Evolutionary conservation across 2,888 invertebrate genomes (phyloP), one percentile per base, ranked within the genome.

Genomic region (Caenorhabditis sulstoni): DNA sequence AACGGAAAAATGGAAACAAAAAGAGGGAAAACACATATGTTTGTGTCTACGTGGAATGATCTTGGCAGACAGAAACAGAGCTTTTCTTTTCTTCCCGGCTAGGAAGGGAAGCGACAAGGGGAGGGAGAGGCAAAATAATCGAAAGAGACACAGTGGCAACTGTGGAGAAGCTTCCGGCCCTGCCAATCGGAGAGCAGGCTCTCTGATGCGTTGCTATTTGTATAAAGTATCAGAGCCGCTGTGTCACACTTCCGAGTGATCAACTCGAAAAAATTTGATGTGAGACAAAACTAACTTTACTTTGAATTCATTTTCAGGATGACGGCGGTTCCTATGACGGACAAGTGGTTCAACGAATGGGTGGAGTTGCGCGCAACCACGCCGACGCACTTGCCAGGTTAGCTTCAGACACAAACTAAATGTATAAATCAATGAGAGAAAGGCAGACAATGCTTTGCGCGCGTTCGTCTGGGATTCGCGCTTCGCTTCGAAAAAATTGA

Each of bases 301-400:
- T 1, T 41, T 50, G 18, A 37, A 52, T 59, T 55, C 29, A 41
- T 23, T 73, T 93, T 47, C 92, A 95, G 94, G 89, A 94, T 62
- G 94, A 96, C 89, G 96, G 95, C 35, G 93, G 94, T 78, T 95
- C 95, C 0, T 94, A 95, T 90, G 91, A 91, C 0, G 94, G 94
- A 23, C 91, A 91, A 73, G 93, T 94, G 39, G 92, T 93, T 53
- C 93, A 93, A 87, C 93, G 87, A 70, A 93, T 93, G 8, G 97
- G 97, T 12, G 98, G 98, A 14, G 98, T 98, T 0, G 97, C 94
- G 0, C 93, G 97, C 61, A 98, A 98, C 91, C 93, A 97, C 65
- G 95, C 95, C 1, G 95, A 96, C 87, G 95, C 95, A 20, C 92
- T 98, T 61, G 93, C 93, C 87, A 83, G 84, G 82, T 82, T 29